These are phyloP conservation scores for Drosophila meridionalis DNA, from an alignment of 2,888 invertebrate species.

Conservation along the genomic window DNA sequence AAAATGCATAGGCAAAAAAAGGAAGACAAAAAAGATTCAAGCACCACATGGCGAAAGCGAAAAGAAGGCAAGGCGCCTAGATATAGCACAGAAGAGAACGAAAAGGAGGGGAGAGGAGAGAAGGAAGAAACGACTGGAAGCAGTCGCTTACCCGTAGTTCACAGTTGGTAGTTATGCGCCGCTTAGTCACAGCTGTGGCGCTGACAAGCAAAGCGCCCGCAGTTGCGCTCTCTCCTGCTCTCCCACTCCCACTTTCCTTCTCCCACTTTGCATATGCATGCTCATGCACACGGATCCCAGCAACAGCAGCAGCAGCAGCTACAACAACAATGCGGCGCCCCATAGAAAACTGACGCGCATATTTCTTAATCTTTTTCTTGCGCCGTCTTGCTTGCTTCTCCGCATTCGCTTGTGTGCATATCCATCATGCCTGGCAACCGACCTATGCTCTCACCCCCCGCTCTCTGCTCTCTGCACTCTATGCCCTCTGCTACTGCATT, in stretches of 20 bases:
- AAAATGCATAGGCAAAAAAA: constrained; percentile 66
- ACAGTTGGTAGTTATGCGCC: constrained; percentile 77
- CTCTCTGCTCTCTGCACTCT: constrained; percentile 31
- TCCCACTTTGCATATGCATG: constrained; percentile 64
- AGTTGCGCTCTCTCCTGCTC: constrained; percentile 26
- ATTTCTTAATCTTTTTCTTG: constrained; percentile 79
- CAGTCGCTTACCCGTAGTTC: constrained; percentile 53
- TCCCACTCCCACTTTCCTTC: constrained; percentile 1
- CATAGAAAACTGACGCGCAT: constrained; percentile 65
- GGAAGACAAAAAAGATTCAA: constrained; percentile 30
- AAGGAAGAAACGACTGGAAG: constrained; percentile 16
- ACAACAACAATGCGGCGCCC: constrained; percentile 46
- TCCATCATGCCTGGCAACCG: constrained; percentile 74
- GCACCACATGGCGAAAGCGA: constrained; percentile 45
- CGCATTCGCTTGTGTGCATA: constrained; percentile 60
- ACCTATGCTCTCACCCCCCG: constrained; percentile 60
- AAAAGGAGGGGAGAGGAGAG: not conserved
- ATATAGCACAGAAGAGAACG: constrained; percentile 3
- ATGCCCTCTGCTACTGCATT: constrained; percentile 51
- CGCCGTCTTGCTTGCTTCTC: constrained; percentile 42
- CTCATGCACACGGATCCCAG: constrained; percentile 53
- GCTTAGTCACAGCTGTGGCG: constrained; percentile 79
- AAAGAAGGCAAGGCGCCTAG: constrained; percentile 41
- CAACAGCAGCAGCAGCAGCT: constrained; percentile 23
- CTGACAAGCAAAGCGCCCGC: constrained; percentile 63